These are phyloP conservation scores for Caligus rogercresseyi DNA, from an alignment of 1,140 invertebrate species.

Conservation along the genomic window DNA sequence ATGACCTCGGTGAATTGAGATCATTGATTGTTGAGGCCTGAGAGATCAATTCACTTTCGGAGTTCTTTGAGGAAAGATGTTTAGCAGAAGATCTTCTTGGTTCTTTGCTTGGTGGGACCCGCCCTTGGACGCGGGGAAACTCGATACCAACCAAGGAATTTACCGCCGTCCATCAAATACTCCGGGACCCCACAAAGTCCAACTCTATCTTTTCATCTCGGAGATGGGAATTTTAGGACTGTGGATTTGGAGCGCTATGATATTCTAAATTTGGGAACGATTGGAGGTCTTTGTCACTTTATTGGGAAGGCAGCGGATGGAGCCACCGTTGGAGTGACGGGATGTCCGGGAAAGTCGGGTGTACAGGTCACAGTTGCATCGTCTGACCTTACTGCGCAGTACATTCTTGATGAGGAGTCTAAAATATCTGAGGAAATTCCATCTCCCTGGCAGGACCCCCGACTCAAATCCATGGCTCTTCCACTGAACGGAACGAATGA, in stretches of 20 bases:
- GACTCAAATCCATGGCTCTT: background rate
- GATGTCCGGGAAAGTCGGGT: background rate
- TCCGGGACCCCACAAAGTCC: background rate
- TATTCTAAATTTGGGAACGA: background rate
- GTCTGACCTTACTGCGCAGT: background rate
- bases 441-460: background rate
- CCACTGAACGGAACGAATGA: background rate
- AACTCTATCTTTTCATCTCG: background rate
- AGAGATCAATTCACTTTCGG: too few relatives aligned
- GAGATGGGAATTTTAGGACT: background rate
- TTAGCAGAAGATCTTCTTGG: too few relatives aligned
- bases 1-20: too few relatives aligned
- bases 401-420: background rate
- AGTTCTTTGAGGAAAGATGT: too few relatives aligned
- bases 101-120: too few relatives aligned
- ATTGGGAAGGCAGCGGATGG: background rate
- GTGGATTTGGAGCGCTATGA: background rate
- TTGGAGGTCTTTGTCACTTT: background rate
- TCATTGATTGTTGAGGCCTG: too few relatives aligned
- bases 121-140: too few relatives aligned
- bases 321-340: background rate
- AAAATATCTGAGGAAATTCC: background rate
- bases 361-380: background rate
- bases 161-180: too few relatives aligned
- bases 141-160: too few relatives aligned